phyloP scores from a whole-genome alignment of 2,888 invertebrate genomes.

The Pseudolycoriella hygida region DNA sequence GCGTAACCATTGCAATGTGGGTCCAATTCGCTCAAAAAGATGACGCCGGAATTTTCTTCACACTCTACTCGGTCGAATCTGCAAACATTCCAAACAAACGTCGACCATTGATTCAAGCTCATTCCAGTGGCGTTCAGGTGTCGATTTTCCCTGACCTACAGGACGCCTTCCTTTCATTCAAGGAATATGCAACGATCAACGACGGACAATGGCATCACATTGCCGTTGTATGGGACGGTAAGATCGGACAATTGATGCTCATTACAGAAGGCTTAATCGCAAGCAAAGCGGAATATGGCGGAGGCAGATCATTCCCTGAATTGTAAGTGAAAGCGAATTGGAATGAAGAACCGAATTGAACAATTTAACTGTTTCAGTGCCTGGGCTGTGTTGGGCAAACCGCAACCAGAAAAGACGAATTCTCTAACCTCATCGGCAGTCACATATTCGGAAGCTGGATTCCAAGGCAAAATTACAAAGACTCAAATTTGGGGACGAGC shows the following conservation, averaged over 20 bases:
- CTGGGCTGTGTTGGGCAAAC: slow-evolving; percentile 85
- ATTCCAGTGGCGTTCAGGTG: slow-evolving; percentile 83
- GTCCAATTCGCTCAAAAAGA: slow-evolving; percentile 85
- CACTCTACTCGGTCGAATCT: slow-evolving; percentile 77
- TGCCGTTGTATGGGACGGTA: slow-evolving; percentile 87
- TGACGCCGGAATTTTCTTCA: slow-evolving; percentile 86
- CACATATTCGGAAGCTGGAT: slow-evolving; percentile 73
- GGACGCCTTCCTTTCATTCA: slow-evolving; percentile 78
- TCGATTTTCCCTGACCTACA: slow-evolving; percentile 75
- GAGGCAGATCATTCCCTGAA: slow-evolving; percentile 62
- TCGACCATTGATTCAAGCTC: slow-evolving; percentile 73
- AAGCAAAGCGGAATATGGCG: slow-evolving; percentile 80
- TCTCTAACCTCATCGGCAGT: slow-evolving; percentile 27
- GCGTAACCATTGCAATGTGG: slow-evolving; percentile 88
- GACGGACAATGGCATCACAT: slow-evolving; percentile 96
- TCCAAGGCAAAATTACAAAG: slow-evolving; percentile 87
- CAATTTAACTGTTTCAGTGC: slow-evolving; percentile 38
- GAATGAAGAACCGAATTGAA: too few species aligned
- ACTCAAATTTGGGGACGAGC: slow-evolving; percentile 89
- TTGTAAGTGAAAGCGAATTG: slow-evolving; percentile 42
- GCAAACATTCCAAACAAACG: slow-evolving; percentile 60
- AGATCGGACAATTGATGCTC: slow-evolving; percentile 69
- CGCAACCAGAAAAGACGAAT: slow-evolving; percentile 50
- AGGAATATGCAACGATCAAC: slow-evolving; percentile 82
- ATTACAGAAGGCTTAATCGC: slow-evolving; percentile 93